Evolutionary conservation across 2,797 vertebrate genomes (phyloP), one percentile per base, ranked within the genome.

Genomic region (Protonibea diacanthus): DNA sequence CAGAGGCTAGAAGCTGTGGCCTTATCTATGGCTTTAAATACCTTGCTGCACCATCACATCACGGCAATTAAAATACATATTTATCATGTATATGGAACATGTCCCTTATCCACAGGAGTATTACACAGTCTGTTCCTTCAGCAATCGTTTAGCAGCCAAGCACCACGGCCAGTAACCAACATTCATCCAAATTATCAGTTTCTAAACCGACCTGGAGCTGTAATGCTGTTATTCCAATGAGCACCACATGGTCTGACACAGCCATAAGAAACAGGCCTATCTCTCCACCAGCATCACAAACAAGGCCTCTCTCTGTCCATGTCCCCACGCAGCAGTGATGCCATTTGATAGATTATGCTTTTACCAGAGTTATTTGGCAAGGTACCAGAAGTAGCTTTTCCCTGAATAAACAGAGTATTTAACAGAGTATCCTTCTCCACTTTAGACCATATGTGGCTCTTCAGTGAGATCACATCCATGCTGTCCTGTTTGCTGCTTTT

Each of bases 271-370:
- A 77, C 20, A 58, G 61, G 52, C 57, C 65, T 20, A 38, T 72
- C 58, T 62, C 78, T 18, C 18, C 40, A 60, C 23, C 61, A 11
- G 40, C 59, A 56, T 65, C 73, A 65, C 74, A 71, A n/a, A 77
- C 20, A 62, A 62, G 57, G 52, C 57, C 65, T 20, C 38, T 72
- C 58, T 65, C 78, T 15, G 13, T 71, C 49, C 45, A 20, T 5
- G 61, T 68, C 29, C 15, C 76, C n/a, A n/a, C 44, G 0, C 44
- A 48, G 51, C 0, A 23, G 6, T 72, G 67, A 67, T 69, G 57
- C 42, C 21, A 25, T 71, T 83, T 86, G 71, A 85, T 61, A 52
- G 29, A 87, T 84, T 64, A 75, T 55, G 69, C 74, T 77, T 78
- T 88, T 74, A 71, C 69, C 56, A 81, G 48, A 76, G 68, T 74